Percentiles rank a stretch among this genome's conserved stretches.
Conservation (phyloP, 2,888 invertebrate species). For the Caenorhabditis becei region DNA sequence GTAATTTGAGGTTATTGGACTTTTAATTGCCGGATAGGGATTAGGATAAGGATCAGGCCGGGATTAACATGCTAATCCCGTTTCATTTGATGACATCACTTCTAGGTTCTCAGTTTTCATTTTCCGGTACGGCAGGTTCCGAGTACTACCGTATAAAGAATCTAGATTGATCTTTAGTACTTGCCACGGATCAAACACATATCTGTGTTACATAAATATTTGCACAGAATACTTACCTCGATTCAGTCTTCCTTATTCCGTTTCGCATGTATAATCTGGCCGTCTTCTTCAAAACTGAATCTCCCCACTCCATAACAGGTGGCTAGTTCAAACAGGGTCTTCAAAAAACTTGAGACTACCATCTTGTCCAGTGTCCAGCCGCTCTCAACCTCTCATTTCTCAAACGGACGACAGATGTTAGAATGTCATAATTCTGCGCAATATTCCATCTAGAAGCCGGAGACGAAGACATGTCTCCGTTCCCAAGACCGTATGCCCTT, state of each 20-base stretch:
- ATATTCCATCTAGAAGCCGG: no score
- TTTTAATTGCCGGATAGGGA: no score
- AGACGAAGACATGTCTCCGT: slow-evolving; percentile 7
- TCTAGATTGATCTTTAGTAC: no score
- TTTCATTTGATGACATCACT: no score
- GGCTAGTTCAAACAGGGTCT: slow-evolving; percentile 38
- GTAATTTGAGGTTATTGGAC: no score
- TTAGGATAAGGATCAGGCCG: no score
- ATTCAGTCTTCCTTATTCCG: background rate
- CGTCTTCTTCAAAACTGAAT: slow-evolving; percentile 1
- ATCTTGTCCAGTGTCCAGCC: background rate
- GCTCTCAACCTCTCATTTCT: slow-evolving; percentile 5
- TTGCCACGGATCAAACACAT: background rate
- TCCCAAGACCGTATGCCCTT: slow-evolving; percentile 52
- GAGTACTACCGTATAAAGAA: no score
- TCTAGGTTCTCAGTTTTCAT: no score
- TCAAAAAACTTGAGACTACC: slow-evolving; percentile 22
- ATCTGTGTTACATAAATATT: slow-evolving; percentile 38
- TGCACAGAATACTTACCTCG: slow-evolving; percentile 17
- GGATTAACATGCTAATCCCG: no score
- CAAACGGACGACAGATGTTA: slow-evolving; percentile 42
- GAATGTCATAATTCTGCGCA: slow-evolving; percentile 53
- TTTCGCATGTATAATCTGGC: slow-evolving; percentile 47
- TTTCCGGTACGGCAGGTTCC: background rate
- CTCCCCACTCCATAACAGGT: slow-evolving; percentile 30